Percentiles rank a stretch among this genome's conserved stretches.
Conservation (phyloP, 2,113 vertebrate species). For the Protomyctophum bolini region DNA sequence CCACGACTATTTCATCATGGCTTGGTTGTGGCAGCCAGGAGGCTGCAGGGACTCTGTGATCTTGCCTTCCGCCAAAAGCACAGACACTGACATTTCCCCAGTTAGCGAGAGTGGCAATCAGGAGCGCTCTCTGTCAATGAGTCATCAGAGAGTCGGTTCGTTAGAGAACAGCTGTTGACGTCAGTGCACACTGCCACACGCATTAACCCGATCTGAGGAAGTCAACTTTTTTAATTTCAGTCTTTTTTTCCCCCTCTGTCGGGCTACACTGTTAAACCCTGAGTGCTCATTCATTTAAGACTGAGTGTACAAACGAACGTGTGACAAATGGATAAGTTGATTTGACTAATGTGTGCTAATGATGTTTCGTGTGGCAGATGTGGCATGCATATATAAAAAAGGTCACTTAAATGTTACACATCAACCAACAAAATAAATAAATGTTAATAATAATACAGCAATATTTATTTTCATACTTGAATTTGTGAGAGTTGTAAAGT, state of each 20-base stretch:
- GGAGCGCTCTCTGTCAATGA: slow-evolving; percentile 67
- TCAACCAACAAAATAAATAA: slow-evolving; percentile 15
- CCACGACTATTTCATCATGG: slow-evolving; percentile 59
- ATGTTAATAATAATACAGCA: no score
- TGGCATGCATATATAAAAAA: slow-evolving; percentile 48
- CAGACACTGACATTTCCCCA: slow-evolving; percentile 63
- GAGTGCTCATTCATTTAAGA: no score
- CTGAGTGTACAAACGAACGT: no score
- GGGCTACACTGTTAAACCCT: neutral
- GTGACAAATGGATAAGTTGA: no score
- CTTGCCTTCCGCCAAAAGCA: slow-evolving; percentile 38
- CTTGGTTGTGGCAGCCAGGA: slow-evolving; percentile 51
- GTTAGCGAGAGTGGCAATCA: slow-evolving; percentile 66
- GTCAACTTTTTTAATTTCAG: slow-evolving; percentile 17
- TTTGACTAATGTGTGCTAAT: slow-evolving; percentile 13
- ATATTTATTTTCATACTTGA: no score
- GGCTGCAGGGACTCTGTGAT: slow-evolving; percentile 54
- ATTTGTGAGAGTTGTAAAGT: no score
- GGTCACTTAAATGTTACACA: slow-evolving; percentile 50
- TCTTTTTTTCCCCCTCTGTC: neutral
- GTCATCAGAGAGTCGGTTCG: slow-evolving; percentile 69
- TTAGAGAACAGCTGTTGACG: slow-evolving; percentile 76
- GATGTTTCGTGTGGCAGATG: slow-evolving; percentile 50
- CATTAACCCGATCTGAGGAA: slow-evolving; percentile 55
- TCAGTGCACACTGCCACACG: slow-evolving; percentile 60